phyloP scores from a whole-genome alignment of 2,888 invertebrate species.

The Plagodis dolabraria region DNA sequence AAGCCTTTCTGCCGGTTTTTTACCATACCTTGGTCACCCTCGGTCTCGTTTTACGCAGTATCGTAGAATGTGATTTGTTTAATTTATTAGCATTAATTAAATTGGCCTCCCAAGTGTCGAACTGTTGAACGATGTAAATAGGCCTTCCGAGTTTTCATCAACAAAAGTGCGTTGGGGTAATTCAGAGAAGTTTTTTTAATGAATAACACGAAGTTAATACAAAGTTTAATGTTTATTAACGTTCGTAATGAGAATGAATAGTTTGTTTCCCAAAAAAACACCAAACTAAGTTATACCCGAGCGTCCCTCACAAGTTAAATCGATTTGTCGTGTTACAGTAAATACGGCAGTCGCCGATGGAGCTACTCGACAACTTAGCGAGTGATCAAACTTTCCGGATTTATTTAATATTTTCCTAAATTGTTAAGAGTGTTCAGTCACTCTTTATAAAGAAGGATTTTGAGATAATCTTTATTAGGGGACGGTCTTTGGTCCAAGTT shows the following conservation, averaged over 20 bases:
- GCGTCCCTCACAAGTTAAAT: conserved; percentile 17
- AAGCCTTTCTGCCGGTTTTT: too few species aligned
- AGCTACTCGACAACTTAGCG: conserved; percentile 19
- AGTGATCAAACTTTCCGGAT: conserved; percentile 28
- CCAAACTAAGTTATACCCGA: too few species aligned
- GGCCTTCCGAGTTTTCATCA: conserved; percentile 8
- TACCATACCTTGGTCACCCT: background rate
- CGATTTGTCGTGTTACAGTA: conserved; percentile 24
- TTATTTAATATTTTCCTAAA: conserved; percentile 23
- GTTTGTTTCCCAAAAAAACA: too few species aligned
- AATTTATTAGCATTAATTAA: conserved; percentile 27
- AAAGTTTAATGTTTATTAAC: too few species aligned
- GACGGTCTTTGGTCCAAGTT: conserved; percentile 5
- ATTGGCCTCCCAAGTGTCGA: conserved; percentile 22
- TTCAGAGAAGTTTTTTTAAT: too few species aligned
- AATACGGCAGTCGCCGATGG: conserved; percentile 6
- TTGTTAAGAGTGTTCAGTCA: conserved; percentile 20
- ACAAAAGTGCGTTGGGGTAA: too few species aligned
- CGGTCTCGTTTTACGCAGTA: conserved; percentile 15
- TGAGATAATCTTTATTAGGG: conserved; percentile 30
- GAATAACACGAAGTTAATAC: too few species aligned
- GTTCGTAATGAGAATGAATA: too few species aligned
- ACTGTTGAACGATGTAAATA: conserved; percentile 20
- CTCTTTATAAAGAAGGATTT: conserved; percentile 22
- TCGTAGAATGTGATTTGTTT: conserved; percentile 27